A percentile compares a stretch with the other conserved stretches of the same genome.
Evolutionary conservation across 1,140 invertebrate genomes (phyloP).

Genomic region (Zaprionus kolodkinae): DNA sequence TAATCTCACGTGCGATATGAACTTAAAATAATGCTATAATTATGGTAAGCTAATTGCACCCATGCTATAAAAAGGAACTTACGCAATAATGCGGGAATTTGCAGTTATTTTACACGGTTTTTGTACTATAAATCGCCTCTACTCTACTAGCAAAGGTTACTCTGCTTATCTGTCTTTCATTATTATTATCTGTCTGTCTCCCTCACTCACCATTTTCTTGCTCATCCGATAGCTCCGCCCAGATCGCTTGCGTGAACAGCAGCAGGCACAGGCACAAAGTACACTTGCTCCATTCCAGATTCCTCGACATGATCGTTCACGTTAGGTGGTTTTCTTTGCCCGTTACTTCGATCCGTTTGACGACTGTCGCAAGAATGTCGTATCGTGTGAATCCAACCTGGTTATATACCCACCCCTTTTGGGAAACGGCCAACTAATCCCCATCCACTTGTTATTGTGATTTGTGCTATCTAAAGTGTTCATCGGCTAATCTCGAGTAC

Average conservation of each 20-base stretch:
- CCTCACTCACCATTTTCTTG: conserved; percentile 52
- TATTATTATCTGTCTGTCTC: background rate
- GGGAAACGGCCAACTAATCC: conserved; percentile 24
- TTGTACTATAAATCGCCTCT: too few species aligned
- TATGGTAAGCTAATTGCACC: background rate
- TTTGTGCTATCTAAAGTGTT: conserved; percentile 63
- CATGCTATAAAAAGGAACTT: background rate
- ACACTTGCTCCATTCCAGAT: conserved; percentile 10
- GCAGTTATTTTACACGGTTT: background rate
- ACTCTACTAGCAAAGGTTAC: too few species aligned
- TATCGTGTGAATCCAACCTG: conserved; percentile 10
- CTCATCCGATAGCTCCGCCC: conserved; percentile 41
- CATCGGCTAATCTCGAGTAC: conserved; percentile 62
- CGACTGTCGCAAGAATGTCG: conserved; percentile 48
- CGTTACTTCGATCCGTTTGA: conserved; percentile 14
- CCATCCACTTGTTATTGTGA: conserved; percentile 57
- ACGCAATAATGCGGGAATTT: background rate
- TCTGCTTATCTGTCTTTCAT: background rate
- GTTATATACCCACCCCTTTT: conserved; percentile 78
- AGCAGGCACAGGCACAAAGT: conserved; percentile 18
- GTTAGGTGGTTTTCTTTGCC: background rate
- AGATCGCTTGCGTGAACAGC: background rate
- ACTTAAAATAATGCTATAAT: background rate
- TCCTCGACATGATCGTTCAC: conserved; percentile 39
- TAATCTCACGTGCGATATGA: background rate